Base-by-base conservation (phyloP, 1,140 invertebrate genomes). In the Trachymyrmex septentrionalis region DNA sequence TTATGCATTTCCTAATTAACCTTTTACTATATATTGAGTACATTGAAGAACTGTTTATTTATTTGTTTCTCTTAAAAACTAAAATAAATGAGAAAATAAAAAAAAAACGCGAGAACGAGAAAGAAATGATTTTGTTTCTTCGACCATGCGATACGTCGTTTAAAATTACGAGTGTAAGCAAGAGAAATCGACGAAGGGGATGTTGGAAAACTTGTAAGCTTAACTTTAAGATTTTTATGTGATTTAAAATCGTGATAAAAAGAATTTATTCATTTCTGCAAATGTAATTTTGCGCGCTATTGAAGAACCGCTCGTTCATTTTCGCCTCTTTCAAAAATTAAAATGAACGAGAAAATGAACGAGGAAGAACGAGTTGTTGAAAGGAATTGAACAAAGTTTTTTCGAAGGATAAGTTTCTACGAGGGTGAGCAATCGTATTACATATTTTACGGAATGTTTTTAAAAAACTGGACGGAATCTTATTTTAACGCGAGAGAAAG, bases 401-500 rank as follows among this genome's bases (percentile, higher is more conserved):
- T 19, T 1, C 5, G 69, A 50, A 21, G 1, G 64, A n/a, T 48
- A 48, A 71, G 21, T 50, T 48, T 72, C 9, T 19, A 21, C 9
- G 12, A 72, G 14, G 53, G 69, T 27, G 69, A 12, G n/a, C 38
- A 27, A 19, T 53, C 44, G 30, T 2, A 72, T 72, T 48, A 48
- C 38, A 10, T 16, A 71, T 24, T 48, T 71, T 19, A 16, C 6
- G 12, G 24, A 44, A 72, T 21, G 10, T 4, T 9, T 21, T 67
- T 24, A 5, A 7, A 34, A 44, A 9, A 50, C 53, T 57, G 30
- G n/a, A 34, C 6, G 9, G 30, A 75, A 21, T 75, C 50, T 75
- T 75, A 57, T 57, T 75, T 30, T 38, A 44, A 44, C 66, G 34
- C 75, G 34, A n/a, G 27, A 59, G 73, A 76, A 38, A 63, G 34